These are phyloP conservation scores for Pygmarrhopalites habei DNA, from an alignment of 1,140 invertebrate species.

Conservation along the genomic window DNA sequence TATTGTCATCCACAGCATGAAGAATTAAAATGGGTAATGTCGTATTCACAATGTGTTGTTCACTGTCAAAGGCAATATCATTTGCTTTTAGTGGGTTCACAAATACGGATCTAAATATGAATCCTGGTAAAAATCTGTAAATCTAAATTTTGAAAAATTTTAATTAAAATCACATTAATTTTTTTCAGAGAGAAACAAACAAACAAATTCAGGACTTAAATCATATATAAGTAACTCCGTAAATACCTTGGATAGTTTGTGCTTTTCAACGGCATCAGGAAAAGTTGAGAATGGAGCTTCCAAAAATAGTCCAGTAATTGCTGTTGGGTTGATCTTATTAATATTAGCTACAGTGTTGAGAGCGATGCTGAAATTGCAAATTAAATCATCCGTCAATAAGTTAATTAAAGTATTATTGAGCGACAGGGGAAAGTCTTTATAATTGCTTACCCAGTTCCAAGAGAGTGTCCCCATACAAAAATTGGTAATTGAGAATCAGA, in stretches of 20 bases:
- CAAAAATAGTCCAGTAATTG: background rate
- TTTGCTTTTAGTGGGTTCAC: constrained; percentile 59
- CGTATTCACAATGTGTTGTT: constrained; percentile 59
- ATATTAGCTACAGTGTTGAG: constrained; percentile 54
- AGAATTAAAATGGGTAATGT: constrained; percentile 70
- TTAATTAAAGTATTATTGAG: too few relatives aligned
- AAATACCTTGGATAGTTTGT: too few relatives aligned
- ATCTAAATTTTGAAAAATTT: too few relatives aligned
- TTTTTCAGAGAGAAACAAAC: too few relatives aligned
- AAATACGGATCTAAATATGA: too few relatives aligned
- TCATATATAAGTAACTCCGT: too few relatives aligned
- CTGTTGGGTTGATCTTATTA: constrained; percentile 45
- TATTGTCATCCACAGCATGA: constrained; percentile 53
- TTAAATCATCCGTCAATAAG: too few relatives aligned
- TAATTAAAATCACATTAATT: too few relatives aligned
- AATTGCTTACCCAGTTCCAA: constrained; percentile 58
- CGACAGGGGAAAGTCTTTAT: constrained; percentile 29
- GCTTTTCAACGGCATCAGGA: background rate
- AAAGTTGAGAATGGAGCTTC: background rate
- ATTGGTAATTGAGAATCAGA: constrained; percentile 47
- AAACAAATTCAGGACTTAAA: too few relatives aligned
- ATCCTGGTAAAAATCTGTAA: too few relatives aligned
- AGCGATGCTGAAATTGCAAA: constrained; percentile 58
- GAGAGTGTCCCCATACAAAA: constrained; percentile 82
- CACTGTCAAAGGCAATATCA: constrained; percentile 60